Evolutionary conservation across 2,797 vertebrate genomes (phyloP).

Genomic region (Apogon talboti): DNA sequence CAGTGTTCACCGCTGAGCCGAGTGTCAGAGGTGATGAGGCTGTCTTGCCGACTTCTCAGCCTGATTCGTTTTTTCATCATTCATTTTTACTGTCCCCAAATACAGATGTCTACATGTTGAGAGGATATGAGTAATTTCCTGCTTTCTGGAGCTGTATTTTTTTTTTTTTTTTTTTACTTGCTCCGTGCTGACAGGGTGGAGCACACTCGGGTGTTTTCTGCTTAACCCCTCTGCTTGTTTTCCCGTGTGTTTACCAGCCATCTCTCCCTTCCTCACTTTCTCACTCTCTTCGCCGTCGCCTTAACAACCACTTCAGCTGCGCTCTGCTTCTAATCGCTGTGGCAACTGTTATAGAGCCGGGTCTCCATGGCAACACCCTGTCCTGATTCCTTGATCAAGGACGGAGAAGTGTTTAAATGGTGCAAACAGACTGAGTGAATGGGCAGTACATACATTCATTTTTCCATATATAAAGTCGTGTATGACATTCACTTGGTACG

Average conservation of each 20-base stretch:
- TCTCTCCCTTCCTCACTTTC: conserved; percentile 41
- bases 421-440: conserved; percentile 56
- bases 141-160: conserved; percentile 41
- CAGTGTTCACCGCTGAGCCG: not conserved
- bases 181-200: conserved; percentile 41
- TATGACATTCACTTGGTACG: no score
- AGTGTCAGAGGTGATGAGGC: conserved; percentile 19
- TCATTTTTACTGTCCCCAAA: conserved; percentile 37
- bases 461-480: no score
- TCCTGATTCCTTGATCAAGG: conserved; percentile 83
- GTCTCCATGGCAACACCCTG: conserved; percentile 83
- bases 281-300: conserved; percentile 64
- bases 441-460: conserved; percentile 32
- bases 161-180: conserved; percentile 20
- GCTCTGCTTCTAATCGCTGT: conserved; percentile 76
- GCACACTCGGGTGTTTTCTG: conserved; percentile 18
- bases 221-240: conserved; percentile 58
- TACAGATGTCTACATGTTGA: conserved; percentile 44
- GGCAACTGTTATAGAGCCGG: conserved; percentile 82
- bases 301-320: conserved; percentile 81
- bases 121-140: conserved; percentile 65
- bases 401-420: conserved; percentile 71
- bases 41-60: not conserved
- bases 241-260: conserved; percentile 51
- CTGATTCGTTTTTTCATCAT: conserved; percentile 5